Evolutionary conservation across 2,113 vertebrate species (phyloP).

Genomic region (Gopherus evgoodei): DNA sequence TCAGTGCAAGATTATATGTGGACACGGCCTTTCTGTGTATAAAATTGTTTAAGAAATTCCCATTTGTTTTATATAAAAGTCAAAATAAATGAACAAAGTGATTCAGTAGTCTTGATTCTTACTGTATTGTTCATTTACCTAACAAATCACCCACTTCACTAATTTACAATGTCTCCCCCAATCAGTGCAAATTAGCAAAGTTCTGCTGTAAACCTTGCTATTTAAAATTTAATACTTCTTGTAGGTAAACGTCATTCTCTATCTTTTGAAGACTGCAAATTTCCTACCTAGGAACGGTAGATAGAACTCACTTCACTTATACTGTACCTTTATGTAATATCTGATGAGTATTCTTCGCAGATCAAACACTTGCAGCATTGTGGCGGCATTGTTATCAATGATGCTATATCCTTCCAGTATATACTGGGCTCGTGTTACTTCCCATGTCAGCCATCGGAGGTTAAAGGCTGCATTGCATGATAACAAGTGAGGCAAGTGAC

Average conservation of each 20-base stretch:
- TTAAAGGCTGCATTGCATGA: constrained; percentile 97
- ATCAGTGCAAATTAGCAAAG: neutral
- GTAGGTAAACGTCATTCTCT: neutral
- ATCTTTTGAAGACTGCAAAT: neutral
- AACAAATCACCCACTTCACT: neutral
- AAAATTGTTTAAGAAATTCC: constrained; percentile 19
- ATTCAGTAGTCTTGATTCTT: neutral
- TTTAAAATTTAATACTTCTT: neutral
- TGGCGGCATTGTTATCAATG: constrained; percentile 95
- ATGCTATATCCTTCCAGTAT: constrained; percentile 98
- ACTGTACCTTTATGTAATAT: constrained; percentile 93
- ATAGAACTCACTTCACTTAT: fast-evolving
- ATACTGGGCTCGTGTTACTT: constrained; percentile 93
- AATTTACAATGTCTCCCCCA: neutral
- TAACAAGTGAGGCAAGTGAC: constrained; percentile 92
- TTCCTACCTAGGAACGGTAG: neutral
- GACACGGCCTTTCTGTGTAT: neutral
- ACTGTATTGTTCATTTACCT: neutral
- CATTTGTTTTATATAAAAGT: constrained; percentile 23
- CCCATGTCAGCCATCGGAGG: constrained; percentile 98
- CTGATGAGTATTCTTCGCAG: constrained; percentile 94
- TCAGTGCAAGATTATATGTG: constrained; percentile 25
- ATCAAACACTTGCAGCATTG: constrained; percentile 97
- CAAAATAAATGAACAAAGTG: constrained; percentile 26
- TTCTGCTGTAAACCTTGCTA: neutral